Percentiles rank a stretch among this genome's conserved stretches.
Evolutionary conservation across 2,797 vertebrate species (phyloP).

Genomic region (Hemitrygon akajei): DNA sequence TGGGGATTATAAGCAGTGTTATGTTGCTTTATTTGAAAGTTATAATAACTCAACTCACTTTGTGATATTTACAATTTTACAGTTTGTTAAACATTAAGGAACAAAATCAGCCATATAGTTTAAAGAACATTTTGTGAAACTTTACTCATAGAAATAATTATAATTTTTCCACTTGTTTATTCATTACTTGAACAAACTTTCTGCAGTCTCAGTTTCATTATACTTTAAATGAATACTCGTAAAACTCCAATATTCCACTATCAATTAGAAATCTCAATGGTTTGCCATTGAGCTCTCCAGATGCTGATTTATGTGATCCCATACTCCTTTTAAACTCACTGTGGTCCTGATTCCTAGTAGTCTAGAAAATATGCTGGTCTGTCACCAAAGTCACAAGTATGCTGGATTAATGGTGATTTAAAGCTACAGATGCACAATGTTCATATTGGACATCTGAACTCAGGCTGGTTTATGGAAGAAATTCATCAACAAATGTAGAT

Average conservation of each 20-base stretch:
- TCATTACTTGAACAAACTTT: neutral
- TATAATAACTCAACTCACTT: neutral
- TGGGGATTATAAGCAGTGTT: neutral
- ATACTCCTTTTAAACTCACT: no score
- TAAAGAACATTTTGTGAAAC: slow-evolving; percentile 24
- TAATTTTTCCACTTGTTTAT: slow-evolving; percentile 9
- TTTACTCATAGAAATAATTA: slow-evolving; percentile 11
- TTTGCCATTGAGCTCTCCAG: no score
- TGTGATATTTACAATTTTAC: neutral
- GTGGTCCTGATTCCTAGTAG: no score
- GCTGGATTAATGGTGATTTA: no score
- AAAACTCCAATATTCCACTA: no score
- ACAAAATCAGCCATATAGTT: neutral
- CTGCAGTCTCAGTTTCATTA: neutral
- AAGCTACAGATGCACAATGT: neutral
- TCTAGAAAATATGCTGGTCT: no score
- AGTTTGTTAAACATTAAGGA: neutral
- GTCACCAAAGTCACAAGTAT: no score
- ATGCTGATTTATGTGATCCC: no score
- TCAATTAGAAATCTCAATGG: no score
- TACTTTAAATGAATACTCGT: neutral
- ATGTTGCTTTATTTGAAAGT: neutral
- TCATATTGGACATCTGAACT: neutral
- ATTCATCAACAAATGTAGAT: no score
- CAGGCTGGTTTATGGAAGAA: no score